Evolutionary conservation across 2,797 vertebrate genomes (phyloP), one percentile per base, ranked within the genome.

Genomic region (Phoxinus dragarum): DNA sequence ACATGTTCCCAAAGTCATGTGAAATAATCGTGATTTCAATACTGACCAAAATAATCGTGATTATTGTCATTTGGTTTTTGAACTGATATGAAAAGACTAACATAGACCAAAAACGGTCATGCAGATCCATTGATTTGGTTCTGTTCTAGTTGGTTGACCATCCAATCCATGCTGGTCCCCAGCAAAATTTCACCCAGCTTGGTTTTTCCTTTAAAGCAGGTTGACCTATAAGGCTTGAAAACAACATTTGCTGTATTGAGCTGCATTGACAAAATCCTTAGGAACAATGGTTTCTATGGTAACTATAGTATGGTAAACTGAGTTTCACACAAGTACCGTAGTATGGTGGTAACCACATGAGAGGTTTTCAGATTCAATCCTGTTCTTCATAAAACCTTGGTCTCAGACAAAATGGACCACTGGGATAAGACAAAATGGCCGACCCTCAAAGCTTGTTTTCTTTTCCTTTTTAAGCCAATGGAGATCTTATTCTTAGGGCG

Each of bases 261-360:
- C 44, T 52, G 64, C 21, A 49, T 11, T 82, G 9, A 71, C 12
- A 49, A 56, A 14, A 4, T 1, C 49, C 16, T 40, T 21, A 71
- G 38, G 49, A 72, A 47, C 56, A 82, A 17, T 73, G 27, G 69
- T 82, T 74, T n/a, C 40, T 36, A 74, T 73, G 54, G 69, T 17
- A 82, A 82, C 69, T 17, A 11, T 64, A n/a, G 27, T n/a, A 9
- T 61, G 11, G 10, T 31, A 44, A 61, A 73, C 42, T 38, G 11
- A 31, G 69, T 27, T 47, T 47, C 4, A 61, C 44, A 74, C 16
- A 9, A 27, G 38, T 27, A 27, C 27, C 27, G 27, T 7, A 61
- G 6, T 23, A 59, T 21, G 9, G 16, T 49, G 71, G 61, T 73
- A 12, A 23, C 7, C 54, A 74, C 54, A 82, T 11, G 2, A 36